phyloP scores from a whole-genome alignment of 2,888 invertebrate genomes.

The Itoplectis maculator region DNA sequence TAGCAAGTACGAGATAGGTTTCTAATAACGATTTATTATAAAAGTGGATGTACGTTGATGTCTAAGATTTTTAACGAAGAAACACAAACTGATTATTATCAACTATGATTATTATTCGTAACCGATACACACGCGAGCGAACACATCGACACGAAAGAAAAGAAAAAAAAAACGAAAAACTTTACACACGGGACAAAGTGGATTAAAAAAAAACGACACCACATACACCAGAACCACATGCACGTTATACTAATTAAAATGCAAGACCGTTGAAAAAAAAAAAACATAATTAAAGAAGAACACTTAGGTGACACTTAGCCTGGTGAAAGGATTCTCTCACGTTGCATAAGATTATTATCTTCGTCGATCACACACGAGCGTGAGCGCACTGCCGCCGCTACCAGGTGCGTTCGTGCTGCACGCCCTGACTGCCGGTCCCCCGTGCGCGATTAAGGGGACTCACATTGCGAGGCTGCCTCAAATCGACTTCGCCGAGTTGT shows the following conservation, averaged over 20 bases:
- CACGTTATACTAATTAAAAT: conserved; percentile 51
- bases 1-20: conserved; percentile 83
- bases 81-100: conserved; percentile 78
- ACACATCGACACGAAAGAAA: conserved; percentile 41
- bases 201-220: conserved; percentile 39
- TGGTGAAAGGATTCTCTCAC: conserved; percentile 79
- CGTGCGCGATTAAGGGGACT: conserved; percentile 31
- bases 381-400: conserved; percentile 25
- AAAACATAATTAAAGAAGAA: conserved; percentile 63
- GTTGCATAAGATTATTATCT: conserved; percentile 72
- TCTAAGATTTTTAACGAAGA: conserved; percentile 82
- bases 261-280: conserved; percentile 47
- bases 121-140: conserved; percentile 67
- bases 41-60: conserved; percentile 84
- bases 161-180: conserved; percentile 43
- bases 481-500: background rate
- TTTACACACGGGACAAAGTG: conserved; percentile 44
- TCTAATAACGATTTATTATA: conserved; percentile 84
- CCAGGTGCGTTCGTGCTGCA: conserved; percentile 27
- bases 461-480: background rate
- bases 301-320: conserved; percentile 75
- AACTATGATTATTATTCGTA: conserved; percentile 80
- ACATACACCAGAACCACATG: conserved; percentile 40
- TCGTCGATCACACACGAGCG: conserved; percentile 49
- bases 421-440: conserved; percentile 35